Conservation (phyloP, 1,140 invertebrate genomes). For the Eueides isabella region DNA sequence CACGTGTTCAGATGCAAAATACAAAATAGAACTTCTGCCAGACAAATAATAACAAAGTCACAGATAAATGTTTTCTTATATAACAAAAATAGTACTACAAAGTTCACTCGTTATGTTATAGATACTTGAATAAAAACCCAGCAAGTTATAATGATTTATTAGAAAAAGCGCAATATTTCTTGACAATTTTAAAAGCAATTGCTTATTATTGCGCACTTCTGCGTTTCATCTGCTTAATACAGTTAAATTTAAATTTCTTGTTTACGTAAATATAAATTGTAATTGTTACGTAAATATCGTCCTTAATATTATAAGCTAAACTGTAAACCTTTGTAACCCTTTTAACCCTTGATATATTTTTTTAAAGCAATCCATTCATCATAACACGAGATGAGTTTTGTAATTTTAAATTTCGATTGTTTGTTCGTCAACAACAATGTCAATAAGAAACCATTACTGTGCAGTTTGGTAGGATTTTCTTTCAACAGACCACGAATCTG, state of each 20-base stretch:
- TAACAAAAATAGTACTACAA: neutral
- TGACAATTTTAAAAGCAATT: slow-evolving; percentile 3
- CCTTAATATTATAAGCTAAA: no score
- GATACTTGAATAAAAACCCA: neutral
- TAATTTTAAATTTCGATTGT: no score
- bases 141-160: neutral
- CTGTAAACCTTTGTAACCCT: no score
- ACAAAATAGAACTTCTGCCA: neutral
- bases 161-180: slow-evolving; percentile 9
- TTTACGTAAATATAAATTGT: neutral
- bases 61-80: neutral
- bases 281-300: no score
- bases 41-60: neutral
- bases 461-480: no score
- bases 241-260: neutral
- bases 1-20: no score
- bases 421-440: no score
- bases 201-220: slow-evolving; percentile 10
- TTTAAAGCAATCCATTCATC: no score
- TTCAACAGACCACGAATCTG: no score
- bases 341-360: no score
- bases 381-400: no score
- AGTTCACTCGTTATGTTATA: neutral
- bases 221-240: neutral
- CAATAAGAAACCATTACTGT: no score